Evolutionary conservation across 2,888 invertebrate species (phyloP).

Genomic region (Siphonodentalium dalli): DNA sequence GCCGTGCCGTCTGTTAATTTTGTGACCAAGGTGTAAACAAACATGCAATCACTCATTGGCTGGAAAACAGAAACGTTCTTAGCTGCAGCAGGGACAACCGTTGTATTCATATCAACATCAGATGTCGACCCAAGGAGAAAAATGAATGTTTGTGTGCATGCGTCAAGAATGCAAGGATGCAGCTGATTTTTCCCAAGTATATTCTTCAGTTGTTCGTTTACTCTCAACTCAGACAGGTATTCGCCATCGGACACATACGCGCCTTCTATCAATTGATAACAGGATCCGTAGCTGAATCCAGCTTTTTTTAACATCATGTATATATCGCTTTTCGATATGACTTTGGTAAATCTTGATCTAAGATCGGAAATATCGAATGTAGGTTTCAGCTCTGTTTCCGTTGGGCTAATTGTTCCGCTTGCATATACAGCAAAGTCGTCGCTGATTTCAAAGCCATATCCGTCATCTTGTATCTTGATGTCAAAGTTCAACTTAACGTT

Average conservation of each 20-base stretch:
- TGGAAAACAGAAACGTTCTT: too few relatives aligned
- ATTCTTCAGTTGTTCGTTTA: neutral
- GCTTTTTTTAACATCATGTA: neutral
- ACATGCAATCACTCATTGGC: too few relatives aligned
- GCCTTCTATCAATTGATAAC: neutral
- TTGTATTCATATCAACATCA: too few relatives aligned
- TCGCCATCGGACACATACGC: neutral
- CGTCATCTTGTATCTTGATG: neutral
- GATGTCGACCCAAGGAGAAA: too few relatives aligned
- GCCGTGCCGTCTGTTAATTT: too few relatives aligned
- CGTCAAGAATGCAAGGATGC: constrained; percentile 15
- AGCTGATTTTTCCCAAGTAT: neutral
- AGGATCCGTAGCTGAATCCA: constrained; percentile 4
- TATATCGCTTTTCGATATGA: neutral
- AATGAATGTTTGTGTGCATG: constrained; percentile 2
- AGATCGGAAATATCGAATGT: neutral
- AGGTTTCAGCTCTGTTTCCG: constrained; percentile 1
- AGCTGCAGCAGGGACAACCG: too few relatives aligned
- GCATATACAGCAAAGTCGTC: too few relatives aligned
- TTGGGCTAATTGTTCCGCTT: too few relatives aligned
- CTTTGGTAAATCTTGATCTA: neutral
- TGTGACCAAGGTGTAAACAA: too few relatives aligned
- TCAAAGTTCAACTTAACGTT: neutral
- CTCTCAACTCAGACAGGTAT: neutral
- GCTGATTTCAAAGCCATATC: neutral